These are phyloP conservation scores for Scrobipalpa costella DNA, from an alignment of 2,888 invertebrate genomes.

Conservation along the genomic window DNA sequence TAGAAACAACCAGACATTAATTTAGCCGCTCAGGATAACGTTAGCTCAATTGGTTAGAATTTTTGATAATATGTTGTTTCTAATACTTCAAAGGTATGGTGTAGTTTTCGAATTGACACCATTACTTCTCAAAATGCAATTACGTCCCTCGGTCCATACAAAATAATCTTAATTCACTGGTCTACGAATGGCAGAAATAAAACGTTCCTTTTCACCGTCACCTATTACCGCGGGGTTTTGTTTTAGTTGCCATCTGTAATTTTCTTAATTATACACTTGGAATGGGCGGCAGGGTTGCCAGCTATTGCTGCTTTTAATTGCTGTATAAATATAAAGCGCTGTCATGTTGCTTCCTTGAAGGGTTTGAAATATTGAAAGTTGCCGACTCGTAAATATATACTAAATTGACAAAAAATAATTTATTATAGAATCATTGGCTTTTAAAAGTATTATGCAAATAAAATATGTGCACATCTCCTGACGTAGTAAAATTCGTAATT, in stretches of 20 bases:
- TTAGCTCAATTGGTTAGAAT: too few species aligned
- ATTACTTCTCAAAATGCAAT: too few species aligned
- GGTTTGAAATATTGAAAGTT: slow-evolving; percentile 5
- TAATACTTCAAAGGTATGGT: too few species aligned
- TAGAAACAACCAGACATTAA: too few species aligned
- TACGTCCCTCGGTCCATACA: background rate
- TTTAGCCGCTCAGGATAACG: too few species aligned
- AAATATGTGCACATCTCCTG: too few species aligned
- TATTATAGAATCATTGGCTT: too few species aligned
- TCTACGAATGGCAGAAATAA: slow-evolving; percentile 31
- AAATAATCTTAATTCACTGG: background rate
- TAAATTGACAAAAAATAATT: too few species aligned
- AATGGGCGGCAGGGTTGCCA: slow-evolving; percentile 29
- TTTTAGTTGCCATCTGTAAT: slow-evolving; percentile 54
- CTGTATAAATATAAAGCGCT: slow-evolving; percentile 25
- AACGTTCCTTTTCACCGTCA: slow-evolving; percentile 33
- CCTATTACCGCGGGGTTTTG: slow-evolving; percentile 43
- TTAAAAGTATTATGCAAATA: too few species aligned
- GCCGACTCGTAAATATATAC: background rate
- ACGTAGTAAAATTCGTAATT: too few species aligned
- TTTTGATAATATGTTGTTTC: too few species aligned
- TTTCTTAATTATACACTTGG: slow-evolving; percentile 59
- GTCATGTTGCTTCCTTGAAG: background rate
- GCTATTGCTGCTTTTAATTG: slow-evolving; percentile 24
- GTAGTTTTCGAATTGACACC: too few species aligned